phyloP scores from a whole-genome alignment of 2,113 vertebrate species.

The Speoplatyrhinus poulsoni region DNA sequence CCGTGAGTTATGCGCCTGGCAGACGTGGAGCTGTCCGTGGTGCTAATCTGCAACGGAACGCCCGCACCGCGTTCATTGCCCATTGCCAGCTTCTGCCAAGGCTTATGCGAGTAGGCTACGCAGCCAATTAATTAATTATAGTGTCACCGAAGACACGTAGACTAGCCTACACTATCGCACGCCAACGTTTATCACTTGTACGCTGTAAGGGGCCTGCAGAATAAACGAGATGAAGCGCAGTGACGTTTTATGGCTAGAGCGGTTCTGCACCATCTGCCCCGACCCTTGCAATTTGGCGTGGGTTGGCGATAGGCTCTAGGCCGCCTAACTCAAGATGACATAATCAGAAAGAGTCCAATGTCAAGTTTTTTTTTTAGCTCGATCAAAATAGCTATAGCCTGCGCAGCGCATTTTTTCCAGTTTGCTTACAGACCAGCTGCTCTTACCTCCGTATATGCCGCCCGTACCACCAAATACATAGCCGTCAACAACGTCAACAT shows the following conservation, averaged over 20 bases:
- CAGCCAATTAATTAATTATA: conserved; percentile 37
- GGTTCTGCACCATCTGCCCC: neutral
- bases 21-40: conserved; percentile 53
- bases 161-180: neutral
- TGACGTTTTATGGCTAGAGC: neutral
- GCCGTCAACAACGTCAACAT: conserved; percentile 78
- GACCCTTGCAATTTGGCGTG: neutral
- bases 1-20: neutral
- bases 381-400: neutral
- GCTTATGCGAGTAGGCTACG: neutral
- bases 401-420: neutral
- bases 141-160: conserved; percentile 11
- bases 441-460: conserved; percentile 73
- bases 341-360: conserved; percentile 16
- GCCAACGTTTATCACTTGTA: neutral
- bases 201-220: no score
- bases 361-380: neutral
- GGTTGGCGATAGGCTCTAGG: neutral
- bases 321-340: neutral
- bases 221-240: no score
- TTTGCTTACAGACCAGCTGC: neutral
- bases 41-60: conserved; percentile 41
- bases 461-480: conserved; percentile 76
- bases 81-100: neutral
- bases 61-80: neutral